Evolutionary conservation across 2,797 vertebrate genomes (phyloP), one percentile per base, ranked within the genome.

Genomic region (Chiroxiphia lanceolata): DNA sequence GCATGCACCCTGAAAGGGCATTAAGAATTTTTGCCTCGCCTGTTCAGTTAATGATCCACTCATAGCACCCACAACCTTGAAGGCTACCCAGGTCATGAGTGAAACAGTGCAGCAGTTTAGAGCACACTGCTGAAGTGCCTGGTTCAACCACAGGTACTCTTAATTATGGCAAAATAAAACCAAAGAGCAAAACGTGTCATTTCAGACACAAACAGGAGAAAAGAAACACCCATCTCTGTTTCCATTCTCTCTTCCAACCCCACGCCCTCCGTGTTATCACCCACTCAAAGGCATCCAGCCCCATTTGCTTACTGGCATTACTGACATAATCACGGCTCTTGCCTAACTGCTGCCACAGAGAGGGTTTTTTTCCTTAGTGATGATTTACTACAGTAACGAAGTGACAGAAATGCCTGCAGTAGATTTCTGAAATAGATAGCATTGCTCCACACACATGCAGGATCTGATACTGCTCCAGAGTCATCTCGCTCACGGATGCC

Each of bases 31-130:
- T 85, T 94, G 69, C 87, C 92, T 91, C 96, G 89, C 92, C 82
- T 81, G 38, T 77, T 81, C 94, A 78, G 89, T 97, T 97, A 98
- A 98, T 97, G 88, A 97, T 97, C 95, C 91, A 97, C 89, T 79
- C 15, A 4, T 3, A 81, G 54, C 67, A 71, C 50, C 60, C 36
- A 68, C 90, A 95, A 88, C 87, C 81, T 86, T 93, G 81, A 93
- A 89, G 79, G 54, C 64, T 70, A 74, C 72, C 5, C 57, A 87
- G 79, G 81, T 88, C 93, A 94, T 11, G 34, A 76, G 75, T 21
- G 57, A 88, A 71, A 74, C 0, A 0, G 40, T 2, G 9, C 40
- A 69, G 47, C 21, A 82, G n/a, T 79, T 92, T 60, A 79, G 23
- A 74, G 48, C 36, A 67, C 78, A 57, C 44, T 40, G 44, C 71